Base-by-base conservation (phyloP, 2,888 invertebrate genomes). In the Harmothoe impar region DNA sequence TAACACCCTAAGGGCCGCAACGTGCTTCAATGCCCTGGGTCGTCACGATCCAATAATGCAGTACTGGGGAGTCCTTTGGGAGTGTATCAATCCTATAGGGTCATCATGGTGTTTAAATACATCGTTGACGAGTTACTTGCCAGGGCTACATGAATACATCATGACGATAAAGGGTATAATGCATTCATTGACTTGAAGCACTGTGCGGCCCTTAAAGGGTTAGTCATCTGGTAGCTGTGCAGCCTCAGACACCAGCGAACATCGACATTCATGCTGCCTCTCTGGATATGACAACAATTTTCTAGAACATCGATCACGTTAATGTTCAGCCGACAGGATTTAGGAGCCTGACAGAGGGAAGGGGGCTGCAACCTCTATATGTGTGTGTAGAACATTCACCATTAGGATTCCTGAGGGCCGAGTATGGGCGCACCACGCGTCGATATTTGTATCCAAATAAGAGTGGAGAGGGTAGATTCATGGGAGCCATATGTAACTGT, bases 291-390 rank as follows among this genome's bases (percentile, higher is more conserved):
- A 72, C 72, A 81, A 81, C 81, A 81, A 81, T 81, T 33, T 33
- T 81, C 81, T 81, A 23, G 23, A 25, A 25, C 81, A 81, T 81
- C 81, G 35, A 81, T 81, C 81, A 81, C 12, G 81, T 81, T 81
- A 35, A 81, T 81, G 81, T 43, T 20, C 7, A 33, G 20, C 81
- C 5, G 81, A 23, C 7, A 81, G 81, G 81, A 81, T 20, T 35
- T 43, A 33, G 20, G 81, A 20, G 43, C 23, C 72, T 29, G 25
- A 72, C 62, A n/a, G 62, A 62, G 62, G 43, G 43, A n/a, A n/a
- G 62, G 62, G n/a, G 62, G 20, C 62, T 62, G 62, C n/a, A n/a
- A n/a, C 62, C 62, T n/a, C 62, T 20, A 5, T 62, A 62, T 62
- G 62, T 62, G 62, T 62, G 62, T 62, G 62, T n/a, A 62, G 23